A percentile compares a stretch with the other conserved stretches of the same genome.
phyloP scores from a whole-genome alignment of 1,140 invertebrate species.

The Lepidostoma basale region DNA sequence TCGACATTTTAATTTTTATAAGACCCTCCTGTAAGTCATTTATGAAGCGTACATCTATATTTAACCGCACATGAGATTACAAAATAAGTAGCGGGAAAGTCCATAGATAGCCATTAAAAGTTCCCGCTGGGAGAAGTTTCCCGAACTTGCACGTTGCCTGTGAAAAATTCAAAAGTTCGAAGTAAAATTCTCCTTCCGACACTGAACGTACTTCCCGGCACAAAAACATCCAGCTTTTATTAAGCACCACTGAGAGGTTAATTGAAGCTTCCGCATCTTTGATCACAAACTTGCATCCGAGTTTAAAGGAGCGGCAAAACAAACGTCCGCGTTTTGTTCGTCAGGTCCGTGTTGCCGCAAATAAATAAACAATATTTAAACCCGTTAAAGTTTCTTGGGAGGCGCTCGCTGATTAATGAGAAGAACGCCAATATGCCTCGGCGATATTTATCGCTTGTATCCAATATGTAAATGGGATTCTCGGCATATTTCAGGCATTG shows the following conservation, averaged over 20 bases:
- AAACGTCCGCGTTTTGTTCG: no score
- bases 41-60: background rate
- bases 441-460: no score
- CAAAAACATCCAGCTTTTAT: slow-evolving; percentile 28
- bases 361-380: background rate
- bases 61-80: slow-evolving; percentile 6
- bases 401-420: background rate
- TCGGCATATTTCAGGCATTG: no score
- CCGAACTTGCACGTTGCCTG: background rate
- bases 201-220: background rate
- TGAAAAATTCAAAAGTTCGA: slow-evolving; percentile 29
- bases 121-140: slow-evolving; percentile 17
- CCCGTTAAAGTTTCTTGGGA: no score
- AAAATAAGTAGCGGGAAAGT: slow-evolving; percentile 17
- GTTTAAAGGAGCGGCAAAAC: no score
- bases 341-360: background rate
- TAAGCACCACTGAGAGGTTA: slow-evolving; percentile 15
- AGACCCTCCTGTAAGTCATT: no score
- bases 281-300: no score
- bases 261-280: background rate
- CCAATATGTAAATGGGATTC: no score
- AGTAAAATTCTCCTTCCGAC: slow-evolving; percentile 15
- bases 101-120: slow-evolving; percentile 32
- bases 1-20: no score
- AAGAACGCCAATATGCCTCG: no score